Base-by-base conservation (phyloP, 2,888 invertebrate genomes). In the Archaeoteleia sp. region DNA sequence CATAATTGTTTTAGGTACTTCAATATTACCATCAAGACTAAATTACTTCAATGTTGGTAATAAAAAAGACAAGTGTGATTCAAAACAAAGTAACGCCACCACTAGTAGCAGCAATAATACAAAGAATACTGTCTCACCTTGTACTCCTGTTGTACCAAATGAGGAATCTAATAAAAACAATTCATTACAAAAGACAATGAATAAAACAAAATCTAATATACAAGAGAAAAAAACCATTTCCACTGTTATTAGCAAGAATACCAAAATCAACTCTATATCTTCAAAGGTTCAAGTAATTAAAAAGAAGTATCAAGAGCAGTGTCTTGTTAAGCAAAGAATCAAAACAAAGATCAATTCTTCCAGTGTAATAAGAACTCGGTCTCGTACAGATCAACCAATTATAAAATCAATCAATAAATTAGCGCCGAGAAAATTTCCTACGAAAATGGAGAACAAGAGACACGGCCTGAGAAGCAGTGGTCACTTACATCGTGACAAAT, bases 21-120 rank as follows among this genome's bases (percentile, higher is more conserved):
- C 91, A 5, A 89, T 91, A 40, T 84, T 94, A 65, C 93, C 94
- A 14, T 89, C 92, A 0, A 91, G 89, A 73, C 85, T 94, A 71
- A 92, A 92, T 82, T 92, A 91, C 80, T 90, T 94, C 81, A 88
- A 90, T 78, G 70, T 75, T 8, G 77, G 75, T 8, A 48, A 60
- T 2, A 82, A 80, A 42, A 83, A 81, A 42, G 82, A 81, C 7
- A 84, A 83, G 43, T 9, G 25, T 5, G 78, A 75, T 12, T 2
- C 66, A 1, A 81, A 80, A 51, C 13, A 67, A 9, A 23, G 32
- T 10, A 55, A 60, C 34, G 25, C 53, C 5, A 51, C 39, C 0
- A 34, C 54, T 12, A 54, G 40, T 15, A 68, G 48, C 45, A 20
- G 7, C 20, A 66, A 58, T 14, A 46, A 39, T 14, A 37, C 37